A percentile compares a stretch with the other conserved stretches of the same genome.
phyloP scores from a whole-genome alignment of 2,797 vertebrate genomes.

The Tympanoctomys barrerae region DNA sequence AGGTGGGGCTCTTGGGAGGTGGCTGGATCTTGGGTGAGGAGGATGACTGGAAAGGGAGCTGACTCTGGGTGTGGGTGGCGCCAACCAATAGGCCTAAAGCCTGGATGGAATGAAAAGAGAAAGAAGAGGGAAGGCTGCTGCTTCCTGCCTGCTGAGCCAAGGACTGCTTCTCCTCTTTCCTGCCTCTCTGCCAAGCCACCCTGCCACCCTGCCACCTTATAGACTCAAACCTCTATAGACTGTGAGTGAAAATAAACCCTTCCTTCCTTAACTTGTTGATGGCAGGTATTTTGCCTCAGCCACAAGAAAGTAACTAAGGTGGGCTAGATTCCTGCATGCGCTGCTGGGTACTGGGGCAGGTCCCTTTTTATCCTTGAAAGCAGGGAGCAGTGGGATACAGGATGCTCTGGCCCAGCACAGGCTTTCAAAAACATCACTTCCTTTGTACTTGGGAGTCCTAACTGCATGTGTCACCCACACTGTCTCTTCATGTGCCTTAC shows the following conservation, averaged over 20 bases:
- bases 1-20: no score
- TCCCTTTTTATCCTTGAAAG: neutral
- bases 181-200: neutral
- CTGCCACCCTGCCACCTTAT: neutral
- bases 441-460: neutral
- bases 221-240: no score
- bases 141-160: neutral
- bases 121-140: neutral
- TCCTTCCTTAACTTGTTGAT: no score
- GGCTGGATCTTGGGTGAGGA: neutral
- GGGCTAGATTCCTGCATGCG: neutral
- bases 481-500: neutral
- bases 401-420: neutral
- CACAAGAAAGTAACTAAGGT: neutral
- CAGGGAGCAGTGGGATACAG: neutral
- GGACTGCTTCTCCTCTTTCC: neutral
- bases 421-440: neutral
- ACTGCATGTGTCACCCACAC: neutral
- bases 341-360: neutral
- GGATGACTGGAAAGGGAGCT: neutral
- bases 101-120: neutral
- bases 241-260: no score
- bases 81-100: no score
- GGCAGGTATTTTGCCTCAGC: neutral
- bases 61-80: no score